Base-by-base conservation (phyloP, 1,140 invertebrate genomes). In the Rhynchophorus ferrugineus region DNA sequence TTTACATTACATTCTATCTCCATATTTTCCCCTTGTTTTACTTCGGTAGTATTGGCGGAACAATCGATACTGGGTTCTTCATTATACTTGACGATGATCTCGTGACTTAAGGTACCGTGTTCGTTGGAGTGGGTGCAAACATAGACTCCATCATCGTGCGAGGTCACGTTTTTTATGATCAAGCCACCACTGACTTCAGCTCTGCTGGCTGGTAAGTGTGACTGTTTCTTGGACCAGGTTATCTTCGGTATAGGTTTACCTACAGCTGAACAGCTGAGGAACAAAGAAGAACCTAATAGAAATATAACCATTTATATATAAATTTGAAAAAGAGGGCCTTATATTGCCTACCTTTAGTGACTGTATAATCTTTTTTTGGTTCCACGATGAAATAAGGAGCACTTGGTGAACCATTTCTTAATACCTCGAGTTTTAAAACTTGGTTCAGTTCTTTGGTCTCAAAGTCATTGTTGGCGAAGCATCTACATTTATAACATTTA, bases 111-210 rank as follows among this genome's bases (percentile, higher is more conserved):
- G 0, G 66, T 69, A 20, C 74, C 71, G 13, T 70, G 68, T 36
- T 70, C 72, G 59, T 76, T 76, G 3, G 71, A 65, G 20, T 75
- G 69, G 44, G 77, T 76, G 60, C 87, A 90, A 3, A 81, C 73
- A 61, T 89, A 90, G 0, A 76, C 76, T 0, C 86, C 87, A 47
- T 80, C 76, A 68, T 89, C 84, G 17, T 72, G 70, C 9, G 71
- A 63, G 2, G 71, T 75, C 1, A 82, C 71, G 56, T 85, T 78
- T 29, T 69, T 69, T 7, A 90, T 77, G 19, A 78, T 72, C 0
- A 89, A 66, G 16, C 83, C 85, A 37, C 80, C 81, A 37, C 68
- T 64, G 11, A 74, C 54, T 68, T 55, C 70, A 54, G 61, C 69
- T 58, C 74, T 60, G 39, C 71, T 60, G 14, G 56, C 38, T n/a